Evolutionary conservation across 2,797 vertebrate species (phyloP), one percentile per base, ranked within the genome.

Genomic region (Telmatherina bonti): DNA sequence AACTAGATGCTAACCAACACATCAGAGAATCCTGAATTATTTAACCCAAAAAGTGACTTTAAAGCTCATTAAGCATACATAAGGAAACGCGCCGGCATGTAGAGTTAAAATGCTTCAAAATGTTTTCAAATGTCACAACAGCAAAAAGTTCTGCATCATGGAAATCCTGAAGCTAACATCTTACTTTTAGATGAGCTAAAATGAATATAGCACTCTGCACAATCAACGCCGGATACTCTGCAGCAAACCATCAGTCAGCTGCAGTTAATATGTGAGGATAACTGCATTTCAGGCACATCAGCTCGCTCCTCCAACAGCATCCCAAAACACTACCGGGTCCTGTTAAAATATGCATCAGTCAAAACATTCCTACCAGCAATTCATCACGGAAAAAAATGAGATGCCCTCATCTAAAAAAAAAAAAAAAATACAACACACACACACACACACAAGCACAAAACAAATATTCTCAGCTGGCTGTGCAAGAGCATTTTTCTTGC

Each of bases 401-500:
- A 22, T 4, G 2, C 36, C 36, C 36, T 13, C 36, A 5, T 10
- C 20, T 55, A 35, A 47, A 86, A 86, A 89, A 86, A 74, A 43
- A 81, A 82, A 16, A 18, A 20, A 0, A 47, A 22, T 24, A 10
- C 24, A 51, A 51, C n/a, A n/a, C n/a, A n/a, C n/a, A n/a, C n/a
- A n/a, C n/a, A 20, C 18, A 41, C 3, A 41, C 20, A 47, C 2
- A 51, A 13, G 5, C 5, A 41, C 13, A 41, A 41, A 41, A 88
- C 73, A 89, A 87, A 92, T 78, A 86, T 84, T 88, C 86, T 79
- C 77, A 66, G 74, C 62, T 62, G 12, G n/a, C 69, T 78, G 78
- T 55, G 49, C 36, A 43, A 84, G 65, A 70, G 67, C 63, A 87
- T 90, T 85, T 87, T 90, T 88, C 85, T 88, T 78, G 82, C 84